Percentiles rank a stretch among this genome's conserved stretches.
phyloP scores from a whole-genome alignment of 2,797 vertebrate genomes.

The Acrocephalus scirpaceus region DNA sequence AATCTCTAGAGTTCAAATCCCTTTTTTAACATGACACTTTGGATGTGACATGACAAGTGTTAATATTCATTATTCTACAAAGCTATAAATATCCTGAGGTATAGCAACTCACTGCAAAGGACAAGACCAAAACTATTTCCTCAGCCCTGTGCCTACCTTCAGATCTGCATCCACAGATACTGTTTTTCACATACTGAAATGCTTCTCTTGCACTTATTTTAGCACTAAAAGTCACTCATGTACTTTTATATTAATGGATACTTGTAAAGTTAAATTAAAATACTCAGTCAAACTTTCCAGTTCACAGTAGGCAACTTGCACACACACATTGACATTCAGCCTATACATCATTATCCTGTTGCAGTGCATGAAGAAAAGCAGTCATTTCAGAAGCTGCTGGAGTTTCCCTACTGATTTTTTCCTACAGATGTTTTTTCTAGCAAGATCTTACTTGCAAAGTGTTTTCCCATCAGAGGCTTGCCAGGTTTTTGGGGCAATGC shows the following conservation, averaged over 20 bases:
- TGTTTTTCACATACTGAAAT: background rate
- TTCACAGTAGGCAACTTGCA: slow-evolving; percentile 26
- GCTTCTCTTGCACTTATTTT: slow-evolving; percentile 45
- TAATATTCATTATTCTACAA: slow-evolving; percentile 64
- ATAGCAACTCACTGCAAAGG: slow-evolving; percentile 32
- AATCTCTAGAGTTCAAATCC: slow-evolving; percentile 63
- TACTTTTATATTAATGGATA: slow-evolving; percentile 14
- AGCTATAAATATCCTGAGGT: slow-evolving; percentile 53
- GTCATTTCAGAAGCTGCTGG: slow-evolving; percentile 3
- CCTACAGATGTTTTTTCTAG: slow-evolving; percentile 44
- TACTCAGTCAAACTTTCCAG: slow-evolving; percentile 41
- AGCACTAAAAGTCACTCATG: background rate
- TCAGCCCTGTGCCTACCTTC: background rate
- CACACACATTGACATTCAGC: slow-evolving; percentile 4
- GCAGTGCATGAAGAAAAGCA: slow-evolving; percentile 13
- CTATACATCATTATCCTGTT: background rate
- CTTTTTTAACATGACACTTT: slow-evolving; percentile 55
- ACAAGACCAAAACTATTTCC: slow-evolving; percentile 27
- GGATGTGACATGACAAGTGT: slow-evolving; percentile 61
- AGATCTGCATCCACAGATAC: background rate
- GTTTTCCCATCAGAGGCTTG: slow-evolving; percentile 58
- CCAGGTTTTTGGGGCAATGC: slow-evolving; percentile 61
- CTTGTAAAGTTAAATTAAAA: slow-evolving; percentile 49
- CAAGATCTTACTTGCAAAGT: slow-evolving; percentile 72
- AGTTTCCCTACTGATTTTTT: slow-evolving; percentile 45